A percentile compares a stretch with the other conserved stretches of the same genome.
Conservation (phyloP, 2,797 vertebrate genomes). For the Ptychadena robeensis region DNA sequence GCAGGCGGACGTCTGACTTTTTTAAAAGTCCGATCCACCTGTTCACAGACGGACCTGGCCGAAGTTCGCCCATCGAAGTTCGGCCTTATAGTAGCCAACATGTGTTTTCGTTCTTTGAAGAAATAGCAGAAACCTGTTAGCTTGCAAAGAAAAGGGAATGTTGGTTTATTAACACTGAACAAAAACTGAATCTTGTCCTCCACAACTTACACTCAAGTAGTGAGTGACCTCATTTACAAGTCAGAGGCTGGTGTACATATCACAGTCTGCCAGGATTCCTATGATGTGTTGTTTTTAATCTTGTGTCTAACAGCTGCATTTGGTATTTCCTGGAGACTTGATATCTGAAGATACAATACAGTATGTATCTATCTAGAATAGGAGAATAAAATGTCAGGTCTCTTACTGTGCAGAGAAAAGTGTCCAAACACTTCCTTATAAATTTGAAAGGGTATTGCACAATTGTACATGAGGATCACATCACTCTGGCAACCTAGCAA, state of each 20-base stretch:
- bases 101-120: too few relatives aligned
- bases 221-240: not conserved
- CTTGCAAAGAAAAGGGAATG: too few relatives aligned
- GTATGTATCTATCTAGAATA: not conserved
- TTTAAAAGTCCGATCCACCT: too few relatives aligned
- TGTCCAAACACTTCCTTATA: not conserved
- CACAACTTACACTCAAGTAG: too few relatives aligned
- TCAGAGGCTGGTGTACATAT: not conserved
- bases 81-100: too few relatives aligned
- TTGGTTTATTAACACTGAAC: too few relatives aligned
- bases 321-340: constrained; percentile 7
- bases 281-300: not conserved
- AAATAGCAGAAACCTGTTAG: too few relatives aligned
- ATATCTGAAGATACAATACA: constrained; percentile 3
- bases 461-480: too few relatives aligned
- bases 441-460: not conserved
- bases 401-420: not conserved
- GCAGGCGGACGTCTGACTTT: too few relatives aligned
- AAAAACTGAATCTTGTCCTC: too few relatives aligned
- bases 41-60: too few relatives aligned
- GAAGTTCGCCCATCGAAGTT: too few relatives aligned
- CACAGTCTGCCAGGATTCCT: not conserved
- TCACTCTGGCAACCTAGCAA: not conserved
- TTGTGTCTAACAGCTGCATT: constrained; percentile 24
- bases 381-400: not conserved